These are phyloP conservation scores for Lipotes vexillifer DNA, from an alignment of 2,113 vertebrate genomes.

Conservation along the genomic window DNA sequence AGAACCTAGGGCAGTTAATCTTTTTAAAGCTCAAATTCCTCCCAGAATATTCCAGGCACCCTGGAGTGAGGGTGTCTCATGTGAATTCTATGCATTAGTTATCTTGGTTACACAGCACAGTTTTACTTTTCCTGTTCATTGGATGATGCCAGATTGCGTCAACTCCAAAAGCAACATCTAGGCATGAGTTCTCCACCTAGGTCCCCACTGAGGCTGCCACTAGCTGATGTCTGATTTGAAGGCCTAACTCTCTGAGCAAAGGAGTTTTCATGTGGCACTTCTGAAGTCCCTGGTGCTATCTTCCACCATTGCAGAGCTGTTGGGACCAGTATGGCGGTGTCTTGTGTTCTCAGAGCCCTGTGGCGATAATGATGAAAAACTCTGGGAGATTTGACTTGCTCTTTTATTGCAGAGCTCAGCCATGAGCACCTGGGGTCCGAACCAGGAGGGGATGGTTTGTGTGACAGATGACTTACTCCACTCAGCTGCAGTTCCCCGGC, in stretches of 20 bases:
- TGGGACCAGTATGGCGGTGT: fast-evolving
- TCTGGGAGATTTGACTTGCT: background rate
- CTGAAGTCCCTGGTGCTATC: background rate
- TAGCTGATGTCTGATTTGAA: background rate
- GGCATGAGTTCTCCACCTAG: background rate
- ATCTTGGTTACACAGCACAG: background rate
- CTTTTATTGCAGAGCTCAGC: conserved; percentile 24
- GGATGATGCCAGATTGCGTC: background rate
- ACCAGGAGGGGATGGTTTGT: background rate
- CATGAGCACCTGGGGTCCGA: background rate
- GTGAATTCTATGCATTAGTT: background rate
- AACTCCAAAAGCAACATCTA: background rate
- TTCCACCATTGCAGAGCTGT: background rate
- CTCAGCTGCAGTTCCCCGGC: background rate
- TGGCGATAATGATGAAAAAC: background rate
- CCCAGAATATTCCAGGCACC: background rate
- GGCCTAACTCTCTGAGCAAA: background rate
- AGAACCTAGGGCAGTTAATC: background rate
- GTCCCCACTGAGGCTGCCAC: background rate
- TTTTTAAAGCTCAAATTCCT: background rate
- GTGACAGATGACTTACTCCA: background rate
- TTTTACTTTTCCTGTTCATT: background rate
- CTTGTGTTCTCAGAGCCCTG: background rate
- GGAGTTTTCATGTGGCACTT: background rate
- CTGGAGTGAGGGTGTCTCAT: background rate